These are phyloP conservation scores for Reinhardtius hippoglossoides DNA, from an alignment of 2,113 vertebrate species.

Conservation along the genomic window DNA sequence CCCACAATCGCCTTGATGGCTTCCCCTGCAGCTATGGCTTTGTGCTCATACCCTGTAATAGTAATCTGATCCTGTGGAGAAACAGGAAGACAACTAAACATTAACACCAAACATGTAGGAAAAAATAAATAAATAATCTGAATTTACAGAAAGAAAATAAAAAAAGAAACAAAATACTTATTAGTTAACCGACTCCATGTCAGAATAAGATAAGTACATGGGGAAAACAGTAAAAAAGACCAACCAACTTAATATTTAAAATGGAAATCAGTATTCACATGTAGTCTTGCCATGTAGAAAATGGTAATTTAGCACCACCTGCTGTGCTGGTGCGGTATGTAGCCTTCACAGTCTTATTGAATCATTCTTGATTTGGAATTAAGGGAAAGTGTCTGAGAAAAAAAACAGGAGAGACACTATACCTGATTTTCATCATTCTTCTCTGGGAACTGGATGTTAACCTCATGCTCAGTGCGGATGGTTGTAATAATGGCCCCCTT, in stretches of 20 bases:
- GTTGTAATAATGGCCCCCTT: slow-evolving; percentile 96
- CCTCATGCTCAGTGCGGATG: slow-evolving; percentile 94
- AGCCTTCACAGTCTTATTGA: background rate
- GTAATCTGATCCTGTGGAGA: slow-evolving; percentile 92
- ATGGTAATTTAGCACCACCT: slow-evolving; percentile 33
- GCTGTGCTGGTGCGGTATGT: slow-evolving; percentile 15
- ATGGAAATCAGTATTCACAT: background rate
- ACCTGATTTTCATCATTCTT: slow-evolving; percentile 98
- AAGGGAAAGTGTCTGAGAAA: background rate
- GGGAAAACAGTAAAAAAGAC: background rate
- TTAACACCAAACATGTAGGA: background rate
- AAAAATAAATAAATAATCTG: too few species aligned
- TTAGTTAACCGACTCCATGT: too few species aligned
- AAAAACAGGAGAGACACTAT: background rate
- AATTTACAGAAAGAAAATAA: background rate
- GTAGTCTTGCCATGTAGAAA: background rate
- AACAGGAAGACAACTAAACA: background rate
- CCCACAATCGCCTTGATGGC: slow-evolving; percentile 94
- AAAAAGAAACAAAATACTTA: too few species aligned
- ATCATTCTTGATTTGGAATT: background rate
- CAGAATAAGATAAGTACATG: background rate
- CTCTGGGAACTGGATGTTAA: slow-evolving; percentile 98
- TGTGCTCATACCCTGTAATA: slow-evolving; percentile 97
- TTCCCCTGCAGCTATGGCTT: slow-evolving; percentile 91
- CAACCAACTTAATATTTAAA: background rate